A percentile compares a stretch with the other conserved stretches of the same genome.
Evolutionary conservation across 2,113 vertebrate species (phyloP).

Genomic region (Scortum barcoo): DNA sequence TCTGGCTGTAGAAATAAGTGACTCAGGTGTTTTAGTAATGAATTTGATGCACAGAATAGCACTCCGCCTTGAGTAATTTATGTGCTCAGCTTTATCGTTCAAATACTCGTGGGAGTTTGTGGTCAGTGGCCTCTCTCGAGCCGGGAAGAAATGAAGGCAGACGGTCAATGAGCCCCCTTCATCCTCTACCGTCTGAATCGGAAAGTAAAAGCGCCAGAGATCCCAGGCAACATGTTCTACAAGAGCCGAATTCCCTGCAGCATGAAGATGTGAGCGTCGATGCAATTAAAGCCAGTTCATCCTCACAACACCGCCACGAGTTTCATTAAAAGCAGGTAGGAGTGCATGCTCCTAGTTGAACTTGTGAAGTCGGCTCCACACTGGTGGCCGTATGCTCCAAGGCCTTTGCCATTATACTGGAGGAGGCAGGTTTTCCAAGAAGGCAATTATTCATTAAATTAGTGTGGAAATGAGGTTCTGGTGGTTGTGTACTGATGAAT

Average conservation of each 20-base stretch:
- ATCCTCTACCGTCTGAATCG: not conserved
- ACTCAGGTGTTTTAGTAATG: not conserved
- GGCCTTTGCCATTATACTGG: constrained; percentile 82
- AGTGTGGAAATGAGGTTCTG: constrained; percentile 86
- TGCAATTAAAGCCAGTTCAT: constrained; percentile 44
- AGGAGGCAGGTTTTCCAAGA: constrained; percentile 82
- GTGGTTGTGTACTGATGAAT: constrained; percentile 88
- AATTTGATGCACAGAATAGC: not conserved
- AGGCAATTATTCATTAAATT: constrained; percentile 90
- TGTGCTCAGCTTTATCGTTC: constrained; percentile 10
- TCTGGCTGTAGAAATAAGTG: not conserved
- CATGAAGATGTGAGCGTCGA: constrained; percentile 57
- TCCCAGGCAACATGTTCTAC: constrained; percentile 42
- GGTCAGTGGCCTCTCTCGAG: constrained; percentile 29
- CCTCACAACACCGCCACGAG: constrained; percentile 57
- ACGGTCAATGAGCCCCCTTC: constrained; percentile 23
- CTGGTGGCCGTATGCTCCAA: constrained; percentile 76
- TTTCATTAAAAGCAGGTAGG: constrained; percentile 45
- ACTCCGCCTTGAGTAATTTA: not conserved
- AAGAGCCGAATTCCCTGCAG: constrained; percentile 48
- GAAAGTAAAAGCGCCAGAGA: constrained; percentile 30
- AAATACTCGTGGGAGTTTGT: constrained; percentile 36
- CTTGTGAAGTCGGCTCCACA: constrained; percentile 75
- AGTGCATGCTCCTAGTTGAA: constrained; percentile 59
- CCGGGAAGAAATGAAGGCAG: constrained; percentile 44